A percentile compares a stretch with the other conserved stretches of the same genome.
phyloP scores from a whole-genome alignment of 2,113 vertebrate genomes.

The Poecile atricapillus region DNA sequence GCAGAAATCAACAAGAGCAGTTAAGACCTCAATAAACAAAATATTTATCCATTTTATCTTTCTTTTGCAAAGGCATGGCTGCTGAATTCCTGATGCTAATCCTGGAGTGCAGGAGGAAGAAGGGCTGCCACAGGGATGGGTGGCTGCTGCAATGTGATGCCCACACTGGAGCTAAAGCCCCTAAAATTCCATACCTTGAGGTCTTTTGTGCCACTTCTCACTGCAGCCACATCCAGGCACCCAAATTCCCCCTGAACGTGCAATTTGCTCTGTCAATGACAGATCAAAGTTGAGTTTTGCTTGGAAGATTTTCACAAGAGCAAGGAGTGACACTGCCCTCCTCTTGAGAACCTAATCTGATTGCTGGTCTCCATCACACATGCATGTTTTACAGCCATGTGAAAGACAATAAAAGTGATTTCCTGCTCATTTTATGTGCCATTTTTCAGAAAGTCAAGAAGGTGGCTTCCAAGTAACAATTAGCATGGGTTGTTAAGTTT shows the following conservation, averaged over 20 bases:
- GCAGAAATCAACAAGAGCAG: not conserved
- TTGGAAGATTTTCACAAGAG: not conserved
- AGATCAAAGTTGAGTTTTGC: not conserved
- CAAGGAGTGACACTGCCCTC: not conserved
- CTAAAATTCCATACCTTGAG: not conserved
- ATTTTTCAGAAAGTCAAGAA: not conserved
- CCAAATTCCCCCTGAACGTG: accelerated
- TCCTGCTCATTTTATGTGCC: not conserved
- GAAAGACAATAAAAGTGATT: not conserved
- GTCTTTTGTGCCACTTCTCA: not conserved
- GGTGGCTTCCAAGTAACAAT: not conserved
- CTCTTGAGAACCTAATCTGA: not conserved
- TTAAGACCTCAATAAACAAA: not conserved
- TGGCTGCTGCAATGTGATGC: no score
- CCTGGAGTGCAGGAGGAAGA: not conserved
- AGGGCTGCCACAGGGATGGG: accelerated
- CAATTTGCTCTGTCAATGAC: not conserved
- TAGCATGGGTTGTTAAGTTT: not conserved
- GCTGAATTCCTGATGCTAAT: not conserved
- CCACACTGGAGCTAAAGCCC: not conserved
- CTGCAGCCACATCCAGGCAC: not conserved
- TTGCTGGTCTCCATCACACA: not conserved
- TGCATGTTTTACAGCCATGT: not conserved
- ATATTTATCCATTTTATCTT: not conserved
- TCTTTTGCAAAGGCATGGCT: not conserved